Percentiles rank a stretch among this genome's conserved stretches.
phyloP scores from a whole-genome alignment of 2,113 vertebrate genomes.

The Donacobius atricapilla region DNA sequence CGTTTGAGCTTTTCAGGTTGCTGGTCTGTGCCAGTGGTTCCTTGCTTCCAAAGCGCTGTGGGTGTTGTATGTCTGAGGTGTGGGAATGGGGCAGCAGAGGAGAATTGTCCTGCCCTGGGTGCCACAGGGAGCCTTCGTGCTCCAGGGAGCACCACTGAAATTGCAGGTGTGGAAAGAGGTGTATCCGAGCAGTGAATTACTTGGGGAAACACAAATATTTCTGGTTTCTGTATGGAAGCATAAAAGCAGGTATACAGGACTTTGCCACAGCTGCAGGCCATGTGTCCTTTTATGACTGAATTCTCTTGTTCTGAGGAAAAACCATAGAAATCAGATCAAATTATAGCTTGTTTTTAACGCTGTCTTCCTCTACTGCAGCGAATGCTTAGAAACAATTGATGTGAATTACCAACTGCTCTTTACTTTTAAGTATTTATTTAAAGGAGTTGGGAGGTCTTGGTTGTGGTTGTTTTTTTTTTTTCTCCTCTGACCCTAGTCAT shows the following conservation, averaged over 20 bases:
- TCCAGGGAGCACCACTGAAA: neutral
- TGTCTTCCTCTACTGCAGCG: neutral
- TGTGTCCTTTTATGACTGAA: neutral
- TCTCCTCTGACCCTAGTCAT: neutral
- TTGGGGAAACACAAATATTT: neutral
- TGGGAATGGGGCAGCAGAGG: neutral
- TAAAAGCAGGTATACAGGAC: neutral
- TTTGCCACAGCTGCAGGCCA: neutral
- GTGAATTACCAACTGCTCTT: neutral
- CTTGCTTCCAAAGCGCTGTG: neutral
- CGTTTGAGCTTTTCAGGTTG: neutral
- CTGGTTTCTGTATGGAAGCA: neutral
- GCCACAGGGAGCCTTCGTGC: neutral
- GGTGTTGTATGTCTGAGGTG: rapidly evolving
- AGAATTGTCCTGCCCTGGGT: neutral
- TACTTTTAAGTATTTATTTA: neutral
- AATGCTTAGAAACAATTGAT: neutral
- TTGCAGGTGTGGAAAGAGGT: neutral
- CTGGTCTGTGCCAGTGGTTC: neutral
- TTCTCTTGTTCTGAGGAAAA: neutral
- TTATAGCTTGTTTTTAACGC: neutral
- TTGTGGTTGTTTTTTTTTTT: neutral
- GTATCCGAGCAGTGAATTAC: neutral
- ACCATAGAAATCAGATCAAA: neutral
- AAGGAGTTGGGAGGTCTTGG: neutral